A percentile compares a stretch with the other conserved stretches of the same genome.
Evolutionary conservation across 2,797 vertebrate species (phyloP).

Genomic region (Hypotaenidia philippensis): DNA sequence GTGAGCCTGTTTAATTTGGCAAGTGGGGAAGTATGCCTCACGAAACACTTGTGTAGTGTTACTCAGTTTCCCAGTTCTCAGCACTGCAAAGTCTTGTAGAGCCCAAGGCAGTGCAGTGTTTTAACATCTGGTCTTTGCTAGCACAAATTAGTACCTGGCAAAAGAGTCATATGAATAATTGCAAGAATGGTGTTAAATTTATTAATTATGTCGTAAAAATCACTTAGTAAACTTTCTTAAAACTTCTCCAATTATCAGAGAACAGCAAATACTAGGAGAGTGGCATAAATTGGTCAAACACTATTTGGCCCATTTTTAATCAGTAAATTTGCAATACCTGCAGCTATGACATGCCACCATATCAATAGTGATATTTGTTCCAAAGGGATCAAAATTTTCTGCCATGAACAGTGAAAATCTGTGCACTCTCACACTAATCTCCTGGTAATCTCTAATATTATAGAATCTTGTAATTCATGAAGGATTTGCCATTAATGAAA

Average conservation of each 20-base stretch:
- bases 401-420: neutral
- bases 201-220: neutral
- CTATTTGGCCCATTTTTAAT: neutral
- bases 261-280: neutral
- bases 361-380: neutral
- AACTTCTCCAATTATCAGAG: neutral
- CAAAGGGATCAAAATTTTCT: neutral
- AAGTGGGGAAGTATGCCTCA: neutral
- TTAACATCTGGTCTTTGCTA: neutral
- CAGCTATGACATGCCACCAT: neutral
- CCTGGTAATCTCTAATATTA: neutral
- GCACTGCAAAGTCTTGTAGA: neutral
- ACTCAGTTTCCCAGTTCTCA: neutral
- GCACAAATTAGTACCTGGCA: neutral
- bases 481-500: neutral
- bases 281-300: neutral
- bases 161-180: neutral
- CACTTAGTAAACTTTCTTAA: neutral
- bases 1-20: neutral
- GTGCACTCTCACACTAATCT: neutral
- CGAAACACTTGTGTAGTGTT: rapidly evolving
- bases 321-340: neutral
- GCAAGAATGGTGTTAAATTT: neutral
- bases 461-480: neutral
- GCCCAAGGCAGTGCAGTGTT: neutral